Conservation (phyloP, 2,113 vertebrate genomes). For the Colinus virginianus region DNA sequence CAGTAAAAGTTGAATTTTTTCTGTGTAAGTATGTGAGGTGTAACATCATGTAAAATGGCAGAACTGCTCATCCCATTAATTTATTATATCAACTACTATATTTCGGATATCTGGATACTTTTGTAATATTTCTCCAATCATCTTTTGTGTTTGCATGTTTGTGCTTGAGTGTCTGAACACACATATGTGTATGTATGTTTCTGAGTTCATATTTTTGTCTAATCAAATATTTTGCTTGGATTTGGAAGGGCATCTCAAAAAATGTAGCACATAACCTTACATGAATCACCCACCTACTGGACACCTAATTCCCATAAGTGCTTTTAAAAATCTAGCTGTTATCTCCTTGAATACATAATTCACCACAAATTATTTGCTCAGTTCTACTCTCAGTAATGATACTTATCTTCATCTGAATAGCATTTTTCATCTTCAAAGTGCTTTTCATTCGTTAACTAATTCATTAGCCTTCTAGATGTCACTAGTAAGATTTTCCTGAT, state of each 20-base stretch:
- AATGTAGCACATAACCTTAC: neutral
- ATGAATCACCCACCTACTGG: neutral
- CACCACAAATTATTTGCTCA: slow-evolving; percentile 34
- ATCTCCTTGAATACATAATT: slow-evolving; percentile 8
- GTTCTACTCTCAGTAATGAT: neutral
- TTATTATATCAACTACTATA: neutral
- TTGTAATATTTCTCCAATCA: accelerated
- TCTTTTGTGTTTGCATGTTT: neutral
- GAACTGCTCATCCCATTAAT: neutral
- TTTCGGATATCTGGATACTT: accelerated
- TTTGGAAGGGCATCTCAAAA: neutral
- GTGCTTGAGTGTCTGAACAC: neutral
- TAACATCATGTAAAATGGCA: neutral
- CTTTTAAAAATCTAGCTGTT: slow-evolving; percentile 11
- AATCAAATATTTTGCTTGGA: neutral
- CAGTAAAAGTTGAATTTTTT: neutral
- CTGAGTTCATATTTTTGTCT: neutral
- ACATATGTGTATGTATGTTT: no score
- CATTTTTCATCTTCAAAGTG: slow-evolving; percentile 50
- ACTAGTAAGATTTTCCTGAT: neutral
- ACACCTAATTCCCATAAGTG: neutral
- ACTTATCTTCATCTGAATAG: neutral
- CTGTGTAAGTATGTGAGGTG: neutral
- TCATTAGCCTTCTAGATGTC: slow-evolving; percentile 13
- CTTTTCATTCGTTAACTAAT: neutral